Base-by-base conservation (phyloP, 2,113 vertebrate genomes). In the rat (Rattus norvegicus) region DNA sequence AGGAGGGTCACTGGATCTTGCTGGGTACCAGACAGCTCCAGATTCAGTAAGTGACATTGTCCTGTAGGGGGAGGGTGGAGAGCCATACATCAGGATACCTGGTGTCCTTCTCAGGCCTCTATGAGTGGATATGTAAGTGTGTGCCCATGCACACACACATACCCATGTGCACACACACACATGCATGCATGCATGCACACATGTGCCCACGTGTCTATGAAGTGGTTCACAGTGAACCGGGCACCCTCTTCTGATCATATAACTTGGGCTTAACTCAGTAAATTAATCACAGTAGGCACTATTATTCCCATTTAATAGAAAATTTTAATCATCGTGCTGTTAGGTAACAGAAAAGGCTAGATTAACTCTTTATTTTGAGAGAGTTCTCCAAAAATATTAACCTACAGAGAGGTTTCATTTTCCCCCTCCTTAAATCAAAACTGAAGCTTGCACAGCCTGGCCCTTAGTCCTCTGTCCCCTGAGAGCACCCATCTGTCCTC, bases 381-480 rank as follows among this genome's bases (percentile, higher is more conserved):
- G 36, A 65, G 13, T 17, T 56, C 89, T n/a, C 94, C 93, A 84
- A 92, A 90, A 93, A 80, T 65, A 88, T 69, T 79, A 69, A 88
- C 72, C 47, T 65, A 47, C 20, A 63, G 81, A 81, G 59, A 70
- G 65, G 54, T 36, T 14, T 0, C 8, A 43, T 54, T 80, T 88
- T 77, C 36, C 56, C 22, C 14, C 6, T 87, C 76, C 65, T 61
- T 26, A 73, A 89, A 24, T 84, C 65, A 67, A 52, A 76, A 2
- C 76, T 0, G 1, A 77, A 87, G 49, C 54, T 91, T 22, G n/a
- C 76, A 39, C 14, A 54, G 56, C 33, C 63, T 26, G 6, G 69
- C 39, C 13, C 33, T n/a, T 22, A 2, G 54, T 77, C 65, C 67
- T 6, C 10, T 26, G 1, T 59, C n/a, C 19, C 52, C 43, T 3